Base-by-base conservation (phyloP, 2,113 vertebrate species). In the Mastomys natalensis region DNA sequence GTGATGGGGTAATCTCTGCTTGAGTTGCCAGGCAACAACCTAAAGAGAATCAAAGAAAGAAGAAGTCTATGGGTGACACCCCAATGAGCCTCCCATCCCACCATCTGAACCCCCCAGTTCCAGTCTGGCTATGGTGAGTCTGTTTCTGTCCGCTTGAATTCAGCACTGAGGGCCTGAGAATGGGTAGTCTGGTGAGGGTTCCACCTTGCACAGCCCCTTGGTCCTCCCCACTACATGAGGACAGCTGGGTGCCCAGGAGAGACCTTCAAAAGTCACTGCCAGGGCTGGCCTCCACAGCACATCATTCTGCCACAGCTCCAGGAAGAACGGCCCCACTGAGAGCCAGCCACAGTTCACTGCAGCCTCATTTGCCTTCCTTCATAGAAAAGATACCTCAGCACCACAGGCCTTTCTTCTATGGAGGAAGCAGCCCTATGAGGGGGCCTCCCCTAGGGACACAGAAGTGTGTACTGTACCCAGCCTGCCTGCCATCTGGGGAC, bases 281-380 rank as follows among this genome's bases (percentile, higher is more conserved):
- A 0, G 43, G 29, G 5, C 45, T 87, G 17, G 1, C n/a, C 34
- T 60, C 51, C 66, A 19, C 9, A 66, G 78, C 10, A 53, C 34
- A 12, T 2, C 0, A 22, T 34, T 62, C 34, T 62, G 17, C 13
- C 4, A 21, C 11, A 60, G 45, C 84, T 40, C 37, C 24, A 7
- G 55, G 60, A 3, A 37, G 5, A 51, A 31, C 0, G 4, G 72
- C 8, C 3, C 55, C 22, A 17, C 13, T 0, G 3, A 3, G 5
- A 4, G 19, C 34, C 6, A 64, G 26, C 34, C 64, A 24, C 37
- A n/a, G 77, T 51, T 91, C 82, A 4, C 68, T n/a, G 29, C 24
- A 31, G 22, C 9, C 45, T 22, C 78, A 7, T 7, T 24, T 16
- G 21, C 17, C 45, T 26, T 34, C n/a, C 62, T 40, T 53, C 21